A percentile compares a stretch with the other conserved stretches of the same genome.
Conservation (phyloP, 2,113 vertebrate species). For the Morphnarchus princeps region DNA sequence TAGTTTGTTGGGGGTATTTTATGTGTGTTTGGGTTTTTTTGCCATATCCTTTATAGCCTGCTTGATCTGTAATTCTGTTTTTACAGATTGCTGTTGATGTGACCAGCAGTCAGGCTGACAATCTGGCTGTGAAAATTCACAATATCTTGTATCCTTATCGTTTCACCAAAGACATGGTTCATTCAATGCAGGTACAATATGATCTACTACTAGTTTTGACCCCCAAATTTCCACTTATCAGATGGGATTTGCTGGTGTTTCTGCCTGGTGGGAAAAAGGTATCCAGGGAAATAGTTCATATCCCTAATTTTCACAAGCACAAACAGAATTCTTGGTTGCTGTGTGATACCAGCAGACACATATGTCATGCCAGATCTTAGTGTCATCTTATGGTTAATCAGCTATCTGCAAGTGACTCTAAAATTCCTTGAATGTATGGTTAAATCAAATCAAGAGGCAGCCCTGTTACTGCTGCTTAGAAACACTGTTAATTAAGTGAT, state of each 20-base stretch:
- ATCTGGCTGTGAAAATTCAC: conserved; percentile 90
- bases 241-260: background rate
- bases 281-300: background rate
- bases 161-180: conserved; percentile 96
- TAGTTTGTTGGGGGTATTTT: background rate
- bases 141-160: conserved; percentile 93
- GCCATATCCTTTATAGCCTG: background rate
- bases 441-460: background rate
- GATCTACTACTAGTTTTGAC: background rate
- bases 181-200: conserved; percentile 86
- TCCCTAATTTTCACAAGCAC: background rate
- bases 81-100: conserved; percentile 89
- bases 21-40: background rate
- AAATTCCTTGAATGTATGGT: background rate
- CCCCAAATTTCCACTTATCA: background rate
- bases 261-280: background rate
- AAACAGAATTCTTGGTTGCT: background rate
- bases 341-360: background rate
- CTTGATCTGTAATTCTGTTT: background rate
- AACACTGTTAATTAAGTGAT: background rate
- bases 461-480: background rate
- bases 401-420: background rate
- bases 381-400: background rate
- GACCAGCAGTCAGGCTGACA: conserved; percentile 81
- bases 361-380: background rate